These are phyloP conservation scores for Philonicus albiceps DNA, from an alignment of 2,888 invertebrate species.

Conservation along the genomic window DNA sequence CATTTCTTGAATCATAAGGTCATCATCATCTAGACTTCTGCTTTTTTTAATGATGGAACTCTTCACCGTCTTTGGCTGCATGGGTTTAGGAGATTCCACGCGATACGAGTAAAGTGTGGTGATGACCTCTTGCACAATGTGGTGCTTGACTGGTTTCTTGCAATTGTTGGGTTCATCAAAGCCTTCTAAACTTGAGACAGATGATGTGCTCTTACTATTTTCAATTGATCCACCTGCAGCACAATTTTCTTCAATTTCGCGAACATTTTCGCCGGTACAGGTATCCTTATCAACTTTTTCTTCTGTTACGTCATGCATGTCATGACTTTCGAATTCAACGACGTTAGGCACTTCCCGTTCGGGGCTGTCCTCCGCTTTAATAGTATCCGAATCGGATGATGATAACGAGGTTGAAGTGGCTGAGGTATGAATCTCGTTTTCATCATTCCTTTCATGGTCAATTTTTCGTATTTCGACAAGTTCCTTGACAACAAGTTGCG, in stretches of 20 bases:
- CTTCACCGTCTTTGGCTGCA: conserved; percentile 27
- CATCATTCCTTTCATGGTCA: not conserved
- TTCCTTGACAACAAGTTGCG: not conserved
- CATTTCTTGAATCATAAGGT: conserved; percentile 58
- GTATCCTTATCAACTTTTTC: not conserved
- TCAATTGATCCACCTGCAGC: not conserved
- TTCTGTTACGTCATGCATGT: conserved; percentile 31
- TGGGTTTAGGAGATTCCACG: conserved; percentile 50
- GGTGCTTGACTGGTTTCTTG: conserved; percentile 35
- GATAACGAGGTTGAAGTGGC: conserved; percentile 23
- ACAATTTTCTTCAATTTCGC: not conserved
- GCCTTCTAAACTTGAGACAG: not conserved
- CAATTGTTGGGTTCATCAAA: not conserved
- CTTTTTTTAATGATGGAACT: conserved; percentile 44
- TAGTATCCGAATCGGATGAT: conserved; percentile 40
- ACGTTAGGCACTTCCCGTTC: conserved; percentile 19
- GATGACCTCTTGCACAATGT: conserved; percentile 43
- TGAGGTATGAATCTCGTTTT: not conserved
- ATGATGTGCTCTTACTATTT: not conserved
- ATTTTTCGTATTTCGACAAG: not conserved
- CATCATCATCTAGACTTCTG: conserved; percentile 48
- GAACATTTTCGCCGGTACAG: conserved; percentile 36
- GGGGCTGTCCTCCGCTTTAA: conserved; percentile 21
- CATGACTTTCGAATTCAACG: conserved; percentile 1
- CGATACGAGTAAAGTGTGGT: conserved; percentile 45